Conservation (phyloP, 2,113 vertebrate genomes). For the Siphamia tubifer region DNA sequence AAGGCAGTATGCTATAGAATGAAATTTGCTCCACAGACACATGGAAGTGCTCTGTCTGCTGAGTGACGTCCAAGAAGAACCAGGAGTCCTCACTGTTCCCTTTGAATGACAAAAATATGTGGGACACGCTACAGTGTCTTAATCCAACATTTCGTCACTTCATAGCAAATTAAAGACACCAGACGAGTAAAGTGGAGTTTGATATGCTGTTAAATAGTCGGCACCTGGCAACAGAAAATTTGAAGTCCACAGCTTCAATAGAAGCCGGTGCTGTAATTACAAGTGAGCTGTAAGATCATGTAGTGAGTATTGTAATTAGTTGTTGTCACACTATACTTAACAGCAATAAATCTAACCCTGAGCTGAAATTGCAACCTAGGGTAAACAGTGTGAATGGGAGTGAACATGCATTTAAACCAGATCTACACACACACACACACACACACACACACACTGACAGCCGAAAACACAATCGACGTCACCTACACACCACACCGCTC, state of each 20-base stretch:
- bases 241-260: constrained; percentile 45
- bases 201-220: constrained; percentile 50
- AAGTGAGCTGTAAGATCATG: constrained; percentile 36
- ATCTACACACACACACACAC: constrained; percentile 34
- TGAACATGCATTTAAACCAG: constrained; percentile 62
- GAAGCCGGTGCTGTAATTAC: constrained; percentile 55
- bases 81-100: background rate
- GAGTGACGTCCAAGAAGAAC: background rate
- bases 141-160: constrained; percentile 42
- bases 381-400: constrained; percentile 64
- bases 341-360: constrained; percentile 69
- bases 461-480: constrained; percentile 24
- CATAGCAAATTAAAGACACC: constrained; percentile 54
- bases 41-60: no score
- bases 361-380: constrained; percentile 53
- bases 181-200: constrained; percentile 38
- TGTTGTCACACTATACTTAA: constrained; percentile 72
- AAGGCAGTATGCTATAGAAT: no score
- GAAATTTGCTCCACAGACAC: no score
- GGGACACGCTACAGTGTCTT: constrained; percentile 13
- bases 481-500: background rate
- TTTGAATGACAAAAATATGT: constrained; percentile 3
- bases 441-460: constrained; percentile 7
- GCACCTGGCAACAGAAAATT: constrained; percentile 60
- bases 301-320: constrained; percentile 68